These are phyloP conservation scores for Drosophila grimshawi DNA, from an alignment of 1,140 invertebrate species.

Conservation along the genomic window DNA sequence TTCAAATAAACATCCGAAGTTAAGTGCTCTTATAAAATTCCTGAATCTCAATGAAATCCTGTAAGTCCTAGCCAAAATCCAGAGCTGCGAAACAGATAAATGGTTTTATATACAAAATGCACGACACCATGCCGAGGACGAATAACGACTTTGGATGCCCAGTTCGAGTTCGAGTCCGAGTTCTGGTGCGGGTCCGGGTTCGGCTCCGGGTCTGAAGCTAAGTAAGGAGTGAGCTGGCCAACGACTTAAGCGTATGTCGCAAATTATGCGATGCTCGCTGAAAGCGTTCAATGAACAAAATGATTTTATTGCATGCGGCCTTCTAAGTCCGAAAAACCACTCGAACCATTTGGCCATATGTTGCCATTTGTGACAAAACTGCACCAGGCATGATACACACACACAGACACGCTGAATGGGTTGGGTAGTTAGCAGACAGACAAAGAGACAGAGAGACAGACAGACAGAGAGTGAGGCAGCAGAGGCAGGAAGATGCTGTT, in stretches of 20 bases:
- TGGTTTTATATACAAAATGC: slow-evolving; percentile 69
- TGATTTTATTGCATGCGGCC: slow-evolving; percentile 77
- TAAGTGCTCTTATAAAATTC: neutral
- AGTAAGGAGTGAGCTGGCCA: slow-evolving; percentile 51
- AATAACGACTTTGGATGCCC: neutral
- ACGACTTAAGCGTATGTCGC: slow-evolving; percentile 78
- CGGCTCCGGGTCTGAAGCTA: slow-evolving; percentile 17
- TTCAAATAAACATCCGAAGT: no score
- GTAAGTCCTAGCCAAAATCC: slow-evolving; percentile 50
- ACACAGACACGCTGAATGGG: neutral
- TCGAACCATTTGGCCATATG: slow-evolving; percentile 75
- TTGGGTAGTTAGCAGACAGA: slow-evolving; percentile 10
- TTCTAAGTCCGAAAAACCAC: slow-evolving; percentile 51
- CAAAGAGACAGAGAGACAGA: slow-evolving; percentile 13
- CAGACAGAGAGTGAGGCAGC: slow-evolving; percentile 18
- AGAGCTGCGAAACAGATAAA: slow-evolving; percentile 75
- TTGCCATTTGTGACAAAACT: slow-evolving; percentile 79
- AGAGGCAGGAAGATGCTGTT: slow-evolving; percentile 48
- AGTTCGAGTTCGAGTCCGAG: neutral
- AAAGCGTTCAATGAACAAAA: slow-evolving; percentile 80
- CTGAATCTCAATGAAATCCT: neutral
- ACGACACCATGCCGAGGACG: slow-evolving; percentile 33
- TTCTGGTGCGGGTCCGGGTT: neutral
- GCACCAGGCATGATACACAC: slow-evolving; percentile 57
- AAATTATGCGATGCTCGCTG: slow-evolving; percentile 69